Percentiles rank a stretch among this genome's conserved stretches.
phyloP scores from a whole-genome alignment of 2,797 vertebrate genomes.

The Malacoctenus gilli region DNA sequence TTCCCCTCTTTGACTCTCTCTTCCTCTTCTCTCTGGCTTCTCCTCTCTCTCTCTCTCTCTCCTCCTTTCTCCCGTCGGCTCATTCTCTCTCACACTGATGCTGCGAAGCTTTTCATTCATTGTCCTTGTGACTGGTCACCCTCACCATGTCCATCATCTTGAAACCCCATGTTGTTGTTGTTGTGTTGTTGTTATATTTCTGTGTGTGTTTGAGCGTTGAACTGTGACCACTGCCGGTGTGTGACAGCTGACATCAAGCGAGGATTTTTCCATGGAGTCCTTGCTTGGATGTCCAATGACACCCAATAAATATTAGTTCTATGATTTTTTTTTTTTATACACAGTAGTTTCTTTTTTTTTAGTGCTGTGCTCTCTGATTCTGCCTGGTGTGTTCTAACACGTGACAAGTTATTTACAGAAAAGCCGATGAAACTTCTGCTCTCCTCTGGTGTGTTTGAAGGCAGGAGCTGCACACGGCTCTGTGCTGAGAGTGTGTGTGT shows the following conservation, averaged over 20 bases:
- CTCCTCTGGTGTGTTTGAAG: constrained; percentile 34
- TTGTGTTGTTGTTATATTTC: constrained; percentile 41
- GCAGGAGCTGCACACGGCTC: too few species aligned
- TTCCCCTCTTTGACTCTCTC: constrained; percentile 53
- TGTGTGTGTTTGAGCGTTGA: constrained; percentile 51
- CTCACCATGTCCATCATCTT: constrained; percentile 53
- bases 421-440: constrained; percentile 23
- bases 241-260: constrained; percentile 68
- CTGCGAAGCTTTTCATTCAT: constrained; percentile 49
- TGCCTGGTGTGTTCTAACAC: constrained; percentile 13
- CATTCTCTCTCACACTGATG: constrained; percentile 38
- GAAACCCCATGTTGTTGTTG: constrained; percentile 38
- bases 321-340: constrained; percentile 13
- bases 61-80: constrained; percentile 14
- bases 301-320: too few species aligned
- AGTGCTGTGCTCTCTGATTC: constrained; percentile 4
- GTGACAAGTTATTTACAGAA: constrained; percentile 27
- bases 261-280: constrained; percentile 64
- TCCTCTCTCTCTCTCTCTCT: constrained; percentile 14
- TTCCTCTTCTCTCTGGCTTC: constrained; percentile 7
- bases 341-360: too few species aligned
- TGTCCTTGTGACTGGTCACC: constrained; percentile 61
- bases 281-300: too few species aligned
- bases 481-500: constrained; percentile 10
- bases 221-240: constrained; percentile 73